These are phyloP conservation scores for Sebastes jordani DNA, from an alignment of 2,797 vertebrate species.

Conservation along the genomic window DNA sequence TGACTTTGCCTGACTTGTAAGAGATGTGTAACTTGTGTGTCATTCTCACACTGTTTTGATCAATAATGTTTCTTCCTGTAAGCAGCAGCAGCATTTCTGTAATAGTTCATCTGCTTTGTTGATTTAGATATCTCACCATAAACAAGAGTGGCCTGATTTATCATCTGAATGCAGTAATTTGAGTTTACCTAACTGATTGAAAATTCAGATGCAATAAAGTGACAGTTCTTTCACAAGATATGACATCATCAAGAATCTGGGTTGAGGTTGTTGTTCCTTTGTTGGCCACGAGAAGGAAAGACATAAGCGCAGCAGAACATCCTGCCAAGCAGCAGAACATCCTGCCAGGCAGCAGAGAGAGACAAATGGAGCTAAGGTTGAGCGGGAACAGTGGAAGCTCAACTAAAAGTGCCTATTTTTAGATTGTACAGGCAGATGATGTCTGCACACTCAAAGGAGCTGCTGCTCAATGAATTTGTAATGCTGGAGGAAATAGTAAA, in stretches of 20 bases:
- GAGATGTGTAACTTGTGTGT: background rate
- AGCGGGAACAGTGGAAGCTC: conserved; percentile 24
- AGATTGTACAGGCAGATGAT: conserved; percentile 20
- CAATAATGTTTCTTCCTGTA: conserved; percentile 1
- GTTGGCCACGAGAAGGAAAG: conserved; percentile 34
- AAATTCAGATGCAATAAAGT: conserved; percentile 39
- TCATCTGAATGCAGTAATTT: background rate
- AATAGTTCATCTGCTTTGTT: conserved; percentile 1
- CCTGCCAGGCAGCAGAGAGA: background rate
- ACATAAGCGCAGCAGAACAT: conserved; percentile 2
- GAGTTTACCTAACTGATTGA: background rate
- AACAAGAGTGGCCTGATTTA: background rate
- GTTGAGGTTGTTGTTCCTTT: conserved; percentile 24
- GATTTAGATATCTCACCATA: background rate
- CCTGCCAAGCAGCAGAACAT: conserved; percentile 11
- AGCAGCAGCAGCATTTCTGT: background rate
- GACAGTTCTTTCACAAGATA: conserved; percentile 6
- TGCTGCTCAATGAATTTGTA: conserved; percentile 27
- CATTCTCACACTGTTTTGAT: background rate
- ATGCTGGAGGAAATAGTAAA: conserved; percentile 4
- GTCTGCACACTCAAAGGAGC: conserved; percentile 22
- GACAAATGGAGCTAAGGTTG: background rate
- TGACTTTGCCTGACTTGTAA: background rate
- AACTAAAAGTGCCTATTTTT: conserved; percentile 38
- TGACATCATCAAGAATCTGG: conserved; percentile 37